A percentile compares a stretch with the other conserved stretches of the same genome.
phyloP scores from a whole-genome alignment of 2,888 invertebrate genomes.

The Lasioglossum calceatum region DNA sequence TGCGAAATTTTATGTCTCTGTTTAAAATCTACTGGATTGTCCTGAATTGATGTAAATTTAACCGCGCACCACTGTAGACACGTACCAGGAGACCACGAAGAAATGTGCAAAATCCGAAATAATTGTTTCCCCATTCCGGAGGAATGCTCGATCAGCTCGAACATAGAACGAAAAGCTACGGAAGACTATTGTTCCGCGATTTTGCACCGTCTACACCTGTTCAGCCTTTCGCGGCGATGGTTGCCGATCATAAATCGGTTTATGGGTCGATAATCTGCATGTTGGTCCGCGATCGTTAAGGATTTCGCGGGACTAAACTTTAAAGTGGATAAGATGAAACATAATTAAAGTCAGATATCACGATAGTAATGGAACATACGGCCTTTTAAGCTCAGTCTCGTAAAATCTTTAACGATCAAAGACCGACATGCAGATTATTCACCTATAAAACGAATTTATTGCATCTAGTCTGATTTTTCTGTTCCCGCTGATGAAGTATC shows the following conservation, averaged over 20 bases:
- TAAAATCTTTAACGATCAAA: neutral
- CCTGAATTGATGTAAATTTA: neutral
- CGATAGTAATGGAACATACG: neutral
- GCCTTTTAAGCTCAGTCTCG: neutral
- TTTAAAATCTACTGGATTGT: neutral
- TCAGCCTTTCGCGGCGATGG: neutral
- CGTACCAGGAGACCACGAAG: neutral
- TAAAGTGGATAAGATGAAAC: neutral
- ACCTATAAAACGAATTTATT: neutral
- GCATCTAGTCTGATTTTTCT: neutral
- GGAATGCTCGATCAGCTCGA: neutral
- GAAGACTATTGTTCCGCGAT: neutral
- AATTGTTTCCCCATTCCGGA: neutral
- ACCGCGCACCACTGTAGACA: neutral
- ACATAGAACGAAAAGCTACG: neutral
- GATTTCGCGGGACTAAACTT: neutral
- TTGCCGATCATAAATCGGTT: neutral
- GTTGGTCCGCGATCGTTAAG: neutral
- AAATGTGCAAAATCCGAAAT: neutral
- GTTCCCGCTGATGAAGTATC: neutral
- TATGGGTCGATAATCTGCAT: neutral
- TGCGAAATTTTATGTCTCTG: neutral
- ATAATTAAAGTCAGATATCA: neutral
- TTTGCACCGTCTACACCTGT: neutral
- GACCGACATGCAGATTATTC: conserved; percentile 1